phyloP scores from a whole-genome alignment of 2,888 invertebrate genomes.

The Iselma pallidipennis region DNA sequence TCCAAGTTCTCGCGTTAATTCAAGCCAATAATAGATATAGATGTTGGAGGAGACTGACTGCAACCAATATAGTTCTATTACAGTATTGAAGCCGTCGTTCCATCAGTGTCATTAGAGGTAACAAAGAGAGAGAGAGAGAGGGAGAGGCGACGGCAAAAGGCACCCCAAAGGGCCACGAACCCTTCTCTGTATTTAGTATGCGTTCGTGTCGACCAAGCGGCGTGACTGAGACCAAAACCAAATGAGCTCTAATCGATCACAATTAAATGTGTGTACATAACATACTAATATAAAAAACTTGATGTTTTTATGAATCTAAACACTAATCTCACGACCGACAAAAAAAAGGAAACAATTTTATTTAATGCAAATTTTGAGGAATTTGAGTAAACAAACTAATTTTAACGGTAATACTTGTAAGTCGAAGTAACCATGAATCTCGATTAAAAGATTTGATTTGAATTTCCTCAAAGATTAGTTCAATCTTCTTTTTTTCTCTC shows the following conservation, averaged over 20 bases:
- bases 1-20: constrained; percentile 24
- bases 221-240: constrained; percentile 29
- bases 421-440: not conserved
- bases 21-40: constrained; percentile 28
- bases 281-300: constrained; percentile 5
- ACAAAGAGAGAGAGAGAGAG: constrained; percentile 1
- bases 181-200: constrained; percentile 34
- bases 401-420: not conserved
- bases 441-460: not conserved
- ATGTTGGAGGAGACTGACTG: constrained; percentile 20
- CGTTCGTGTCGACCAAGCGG: constrained; percentile 21
- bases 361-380: not conserved
- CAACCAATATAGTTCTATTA: constrained; percentile 30
- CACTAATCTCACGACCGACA: constrained; percentile 18
- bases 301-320: constrained; percentile 29
- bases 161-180: constrained; percentile 7
- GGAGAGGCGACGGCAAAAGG: not conserved
- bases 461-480: too few relatives aligned
- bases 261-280: constrained; percentile 28
- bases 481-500: not conserved
- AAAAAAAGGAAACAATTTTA: not conserved
- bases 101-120: constrained; percentile 22
- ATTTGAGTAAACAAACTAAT: not conserved
- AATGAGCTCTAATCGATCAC: constrained; percentile 33
- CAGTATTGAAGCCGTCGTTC: constrained; percentile 22